Evolutionary conservation across 1,140 invertebrate species (phyloP).

Genomic region (Popillia japonica): DNA sequence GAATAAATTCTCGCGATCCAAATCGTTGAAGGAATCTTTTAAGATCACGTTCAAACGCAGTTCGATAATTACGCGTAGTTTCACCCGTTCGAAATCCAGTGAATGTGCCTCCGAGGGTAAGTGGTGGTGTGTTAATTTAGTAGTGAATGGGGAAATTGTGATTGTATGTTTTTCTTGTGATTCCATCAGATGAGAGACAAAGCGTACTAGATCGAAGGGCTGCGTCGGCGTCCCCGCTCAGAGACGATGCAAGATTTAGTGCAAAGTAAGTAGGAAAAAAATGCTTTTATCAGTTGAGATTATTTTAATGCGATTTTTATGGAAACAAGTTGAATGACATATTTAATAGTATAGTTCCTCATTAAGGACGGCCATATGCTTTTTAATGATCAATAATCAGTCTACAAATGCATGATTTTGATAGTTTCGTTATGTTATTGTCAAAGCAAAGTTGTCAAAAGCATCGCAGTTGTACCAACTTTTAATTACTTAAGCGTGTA

Average conservation of each 20-base stretch:
- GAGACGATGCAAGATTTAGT: too few species aligned
- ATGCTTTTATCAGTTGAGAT: too few species aligned
- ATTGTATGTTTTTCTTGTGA: constrained; percentile 4
- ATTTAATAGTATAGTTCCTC: too few species aligned
- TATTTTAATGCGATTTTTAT: too few species aligned
- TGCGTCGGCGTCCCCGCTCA: not conserved
- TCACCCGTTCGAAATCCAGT: constrained; percentile 15
- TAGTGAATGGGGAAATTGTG: not conserved
- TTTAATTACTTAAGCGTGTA: too few species aligned
- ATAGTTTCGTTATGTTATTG: too few species aligned
- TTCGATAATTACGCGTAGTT: constrained; percentile 16
- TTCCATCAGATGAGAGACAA: not conserved
- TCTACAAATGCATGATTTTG: too few species aligned
- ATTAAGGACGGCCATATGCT: too few species aligned
- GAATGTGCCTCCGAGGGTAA: constrained; percentile 27
- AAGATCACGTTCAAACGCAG: constrained; percentile 29
- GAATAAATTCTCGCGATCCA: constrained; percentile 12
- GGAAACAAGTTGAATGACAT: too few species aligned
- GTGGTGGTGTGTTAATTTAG: not conserved
- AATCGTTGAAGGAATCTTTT: constrained; percentile 37
- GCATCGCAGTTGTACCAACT: too few species aligned
- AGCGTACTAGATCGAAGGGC: not conserved
- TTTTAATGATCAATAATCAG: too few species aligned
- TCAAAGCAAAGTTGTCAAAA: too few species aligned
- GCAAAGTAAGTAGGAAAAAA: constrained; percentile 13